Percentiles rank a stretch among this genome's conserved stretches.
Evolutionary conservation across 2,888 invertebrate genomes (phyloP).

Genomic region (Lucinisca nassula): DNA sequence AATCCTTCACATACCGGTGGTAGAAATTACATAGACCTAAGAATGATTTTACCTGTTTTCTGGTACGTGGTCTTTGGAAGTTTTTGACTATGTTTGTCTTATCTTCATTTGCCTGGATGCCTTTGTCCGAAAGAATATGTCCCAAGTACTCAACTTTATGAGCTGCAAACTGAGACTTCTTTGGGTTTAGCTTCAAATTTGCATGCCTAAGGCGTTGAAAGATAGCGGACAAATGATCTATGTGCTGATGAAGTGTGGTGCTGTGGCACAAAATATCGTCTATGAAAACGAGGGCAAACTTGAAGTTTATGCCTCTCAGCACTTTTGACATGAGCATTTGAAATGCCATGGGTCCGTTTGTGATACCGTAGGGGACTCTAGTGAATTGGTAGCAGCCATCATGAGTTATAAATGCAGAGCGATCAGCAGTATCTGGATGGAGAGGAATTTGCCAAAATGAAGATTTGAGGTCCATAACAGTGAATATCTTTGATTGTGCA

Average conservation of each 20-base stretch:
- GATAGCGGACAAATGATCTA: constrained; percentile 50
- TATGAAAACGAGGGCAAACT: constrained; percentile 61
- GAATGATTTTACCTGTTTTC: constrained; percentile 35
- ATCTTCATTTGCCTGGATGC: constrained; percentile 36
- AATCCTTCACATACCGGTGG: constrained; percentile 57
- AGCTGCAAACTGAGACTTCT: constrained; percentile 63
- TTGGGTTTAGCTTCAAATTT: constrained; percentile 56
- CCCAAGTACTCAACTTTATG: constrained; percentile 57
- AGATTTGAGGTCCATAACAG: constrained; percentile 31
- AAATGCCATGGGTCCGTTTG: constrained; percentile 57
- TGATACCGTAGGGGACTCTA: constrained; percentile 61
- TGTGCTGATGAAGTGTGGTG: constrained; percentile 55
- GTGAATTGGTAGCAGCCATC: constrained; percentile 60
- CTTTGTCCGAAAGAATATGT: constrained; percentile 58
- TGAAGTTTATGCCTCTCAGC: constrained; percentile 60
- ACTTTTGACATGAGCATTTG: constrained; percentile 51
- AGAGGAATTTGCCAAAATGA: constrained; percentile 60
- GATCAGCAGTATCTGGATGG: constrained; percentile 32
- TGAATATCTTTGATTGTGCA: constrained; percentile 22
- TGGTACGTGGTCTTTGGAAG: constrained; percentile 40
- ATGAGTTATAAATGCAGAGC: constrained; percentile 58
- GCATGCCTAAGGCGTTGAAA: constrained; percentile 55
- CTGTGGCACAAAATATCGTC: constrained; percentile 67
- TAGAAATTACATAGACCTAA: constrained; percentile 49
- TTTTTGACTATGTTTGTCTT: constrained; percentile 41